phyloP scores from a whole-genome alignment of 2,888 invertebrate genomes.

The Zhuqinia jingwanae region DNA sequence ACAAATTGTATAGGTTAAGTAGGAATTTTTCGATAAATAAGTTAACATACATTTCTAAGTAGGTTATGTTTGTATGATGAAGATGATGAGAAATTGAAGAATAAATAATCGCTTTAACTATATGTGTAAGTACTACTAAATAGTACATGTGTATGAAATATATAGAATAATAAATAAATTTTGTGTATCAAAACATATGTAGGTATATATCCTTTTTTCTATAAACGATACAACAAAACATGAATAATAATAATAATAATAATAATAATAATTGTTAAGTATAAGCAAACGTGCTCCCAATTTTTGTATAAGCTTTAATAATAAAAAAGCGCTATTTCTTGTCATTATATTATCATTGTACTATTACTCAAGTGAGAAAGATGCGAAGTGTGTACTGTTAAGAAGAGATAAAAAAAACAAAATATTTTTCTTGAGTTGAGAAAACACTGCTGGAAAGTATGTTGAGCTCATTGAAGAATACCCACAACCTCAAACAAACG shows the following conservation, averaged over 20 bases:
- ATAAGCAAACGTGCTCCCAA: not conserved
- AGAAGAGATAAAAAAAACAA: not conserved
- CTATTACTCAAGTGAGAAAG: not conserved
- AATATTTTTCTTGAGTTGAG: conserved; percentile 63
- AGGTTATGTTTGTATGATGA: not conserved
- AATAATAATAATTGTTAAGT: not conserved
- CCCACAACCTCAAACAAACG: not conserved
- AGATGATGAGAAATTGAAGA: not conserved
- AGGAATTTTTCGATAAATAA: not conserved
- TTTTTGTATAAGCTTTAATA: conserved; percentile 34
- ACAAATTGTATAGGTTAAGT: conserved; percentile 17
- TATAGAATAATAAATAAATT: too few relatives aligned
- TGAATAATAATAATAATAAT: not conserved
- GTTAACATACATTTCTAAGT: not conserved
- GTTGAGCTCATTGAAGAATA: conserved; percentile 59
- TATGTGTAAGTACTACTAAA: not conserved
- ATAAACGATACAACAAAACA: not conserved
- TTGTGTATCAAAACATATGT: too few relatives aligned
- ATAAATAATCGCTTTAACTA: not conserved
- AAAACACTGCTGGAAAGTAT: conserved; percentile 66
- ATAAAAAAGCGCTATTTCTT: conserved; percentile 28
- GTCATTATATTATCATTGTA: conserved; percentile 20
- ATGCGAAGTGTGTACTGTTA: not conserved
- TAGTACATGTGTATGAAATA: not conserved
- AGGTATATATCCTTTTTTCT: not conserved